Conservation (phyloP, 2,888 invertebrate genomes). For the Synergus gifuensis region DNA sequence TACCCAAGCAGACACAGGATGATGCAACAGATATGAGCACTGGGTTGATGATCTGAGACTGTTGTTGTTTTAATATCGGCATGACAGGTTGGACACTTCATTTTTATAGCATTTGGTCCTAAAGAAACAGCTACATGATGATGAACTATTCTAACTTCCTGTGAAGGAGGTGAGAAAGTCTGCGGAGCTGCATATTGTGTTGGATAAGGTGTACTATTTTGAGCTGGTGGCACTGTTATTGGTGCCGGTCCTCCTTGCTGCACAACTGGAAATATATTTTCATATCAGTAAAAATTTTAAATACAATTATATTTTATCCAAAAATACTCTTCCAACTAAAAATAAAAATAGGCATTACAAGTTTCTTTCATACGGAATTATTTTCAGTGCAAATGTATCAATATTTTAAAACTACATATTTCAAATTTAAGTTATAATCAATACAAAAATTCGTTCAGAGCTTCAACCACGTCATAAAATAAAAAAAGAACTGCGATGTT, state of each 20-base stretch:
- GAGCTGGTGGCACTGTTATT: slow-evolving; percentile 52
- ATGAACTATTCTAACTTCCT: slow-evolving; percentile 68
- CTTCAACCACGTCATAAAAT: neutral
- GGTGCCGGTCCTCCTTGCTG: slow-evolving; percentile 55
- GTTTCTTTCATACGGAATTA: too few relatives aligned
- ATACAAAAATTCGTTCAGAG: too few relatives aligned
- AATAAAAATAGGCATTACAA: too few relatives aligned
- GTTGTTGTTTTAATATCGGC: slow-evolving; percentile 78
- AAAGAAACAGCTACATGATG: slow-evolving; percentile 67
- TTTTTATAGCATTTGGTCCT: slow-evolving; percentile 73
- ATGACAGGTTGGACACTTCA: slow-evolving; percentile 77
- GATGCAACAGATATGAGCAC: slow-evolving; percentile 78
- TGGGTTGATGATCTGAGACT: slow-evolving; percentile 76
- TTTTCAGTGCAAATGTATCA: too few relatives aligned
- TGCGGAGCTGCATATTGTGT: slow-evolving; percentile 52
- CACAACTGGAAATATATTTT: slow-evolving; percentile 14
- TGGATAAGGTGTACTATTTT: slow-evolving; percentile 48
- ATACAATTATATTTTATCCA: neutral
- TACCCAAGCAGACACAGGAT: slow-evolving; percentile 75
- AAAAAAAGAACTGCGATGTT: neutral
- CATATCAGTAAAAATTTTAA: neutral
- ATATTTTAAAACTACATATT: too few relatives aligned
- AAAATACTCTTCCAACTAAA: too few relatives aligned
- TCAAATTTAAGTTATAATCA: too few relatives aligned
- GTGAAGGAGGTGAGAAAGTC: slow-evolving; percentile 55